Conservation (phyloP, 2,113 vertebrate genomes). For the Apodemus sylvaticus region DNA sequence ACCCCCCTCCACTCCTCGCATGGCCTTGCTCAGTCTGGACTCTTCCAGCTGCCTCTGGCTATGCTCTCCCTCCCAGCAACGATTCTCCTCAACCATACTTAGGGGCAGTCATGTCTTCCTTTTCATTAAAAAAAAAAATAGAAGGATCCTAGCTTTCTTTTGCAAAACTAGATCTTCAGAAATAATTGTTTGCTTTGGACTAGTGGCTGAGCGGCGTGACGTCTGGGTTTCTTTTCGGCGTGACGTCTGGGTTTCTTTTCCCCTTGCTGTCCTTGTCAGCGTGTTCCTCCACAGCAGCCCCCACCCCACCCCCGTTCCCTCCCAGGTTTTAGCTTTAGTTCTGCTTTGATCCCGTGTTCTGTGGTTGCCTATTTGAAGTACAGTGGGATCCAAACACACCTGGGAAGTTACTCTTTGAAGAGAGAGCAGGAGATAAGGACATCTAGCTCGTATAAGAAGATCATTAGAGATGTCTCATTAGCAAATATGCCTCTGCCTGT, state of each 20-base stretch:
- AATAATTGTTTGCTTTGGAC: not conserved
- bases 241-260: not conserved
- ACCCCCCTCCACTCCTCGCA: no score
- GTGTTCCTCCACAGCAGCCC: not conserved
- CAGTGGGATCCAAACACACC: constrained; percentile 3
- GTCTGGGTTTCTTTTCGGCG: no score
- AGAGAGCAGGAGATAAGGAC: constrained; percentile 25
- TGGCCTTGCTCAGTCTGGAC: not conserved
- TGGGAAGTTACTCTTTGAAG: constrained; percentile 45
- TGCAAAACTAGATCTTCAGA: not conserved
- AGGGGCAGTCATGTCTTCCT: not conserved
- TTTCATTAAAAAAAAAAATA: not conserved
- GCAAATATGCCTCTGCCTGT: constrained; percentile 30
- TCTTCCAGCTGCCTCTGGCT: not conserved
- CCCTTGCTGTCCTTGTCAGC: not conserved
- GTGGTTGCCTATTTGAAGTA: constrained; percentile 36
- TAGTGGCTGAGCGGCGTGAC: not conserved
- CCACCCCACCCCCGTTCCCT: not conserved
- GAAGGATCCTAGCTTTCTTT: not conserved
- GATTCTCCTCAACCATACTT: not conserved
- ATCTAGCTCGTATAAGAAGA: constrained; percentile 10
- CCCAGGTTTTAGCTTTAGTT: not conserved
- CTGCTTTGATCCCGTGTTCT: constrained; percentile 36
- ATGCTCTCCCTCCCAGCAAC: not conserved
- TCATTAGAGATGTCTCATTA: constrained; percentile 41